phyloP scores from a whole-genome alignment of 2,888 invertebrate species.

The Yponomeuta malinellus region DNA sequence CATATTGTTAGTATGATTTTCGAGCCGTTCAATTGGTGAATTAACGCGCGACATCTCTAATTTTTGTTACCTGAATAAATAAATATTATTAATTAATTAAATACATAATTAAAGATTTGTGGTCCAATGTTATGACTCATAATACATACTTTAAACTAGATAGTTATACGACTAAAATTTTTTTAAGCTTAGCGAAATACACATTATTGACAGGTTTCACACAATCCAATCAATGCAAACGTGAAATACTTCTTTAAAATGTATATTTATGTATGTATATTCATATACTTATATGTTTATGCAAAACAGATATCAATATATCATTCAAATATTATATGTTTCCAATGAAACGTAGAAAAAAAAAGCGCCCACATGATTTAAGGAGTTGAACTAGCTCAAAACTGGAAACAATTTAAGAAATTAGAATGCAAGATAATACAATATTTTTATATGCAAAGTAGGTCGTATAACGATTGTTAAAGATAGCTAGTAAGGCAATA shows the following conservation, averaged over 20 bases:
- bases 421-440: neutral
- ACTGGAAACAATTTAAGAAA: constrained; percentile 6
- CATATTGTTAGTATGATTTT: constrained; percentile 19
- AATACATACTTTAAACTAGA: constrained; percentile 68
- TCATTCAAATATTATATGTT: neutral
- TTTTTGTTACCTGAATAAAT: constrained; percentile 74
- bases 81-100: constrained; percentile 69
- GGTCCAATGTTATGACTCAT: constrained; percentile 76
- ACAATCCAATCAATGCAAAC: constrained; percentile 9
- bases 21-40: constrained; percentile 29
- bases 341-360: neutral
- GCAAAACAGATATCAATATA: neutral
- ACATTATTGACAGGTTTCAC: constrained; percentile 28
- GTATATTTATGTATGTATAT: neutral
- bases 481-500: constrained; percentile 6
- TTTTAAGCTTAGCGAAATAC: constrained; percentile 54
- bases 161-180: constrained; percentile 54
- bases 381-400: constrained; percentile 6
- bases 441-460: constrained; percentile 17
- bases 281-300: neutral
- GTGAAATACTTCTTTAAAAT: neutral
- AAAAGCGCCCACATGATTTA: neutral
- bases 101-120: constrained; percentile 67
- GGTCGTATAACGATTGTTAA: constrained; percentile 10
- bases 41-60: constrained; percentile 46